Evolutionary conservation across 2,113 vertebrate species (phyloP), one percentile per base, ranked within the genome.

Genomic region (Dasypus novemcinctus): DNA sequence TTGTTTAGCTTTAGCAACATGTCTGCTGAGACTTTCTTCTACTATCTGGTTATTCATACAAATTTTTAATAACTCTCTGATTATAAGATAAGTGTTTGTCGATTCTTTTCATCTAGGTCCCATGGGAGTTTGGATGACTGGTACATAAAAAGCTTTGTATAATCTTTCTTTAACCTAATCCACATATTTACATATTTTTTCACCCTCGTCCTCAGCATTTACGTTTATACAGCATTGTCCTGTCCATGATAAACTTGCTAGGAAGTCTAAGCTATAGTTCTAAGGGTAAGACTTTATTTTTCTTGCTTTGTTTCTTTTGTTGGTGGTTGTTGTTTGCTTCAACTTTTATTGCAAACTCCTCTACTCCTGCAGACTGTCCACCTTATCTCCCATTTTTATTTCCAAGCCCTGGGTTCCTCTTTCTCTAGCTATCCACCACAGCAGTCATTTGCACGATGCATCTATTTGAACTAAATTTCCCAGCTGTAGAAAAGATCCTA

Each of bases 81-180:
- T 29, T 75, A 84, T 79, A 57, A 87, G 76, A 43, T 69, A 29
- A 75, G 31, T 75, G 68, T 87, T 76, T 78, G 17, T 41, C 78
- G 66, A 91, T 43, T 57, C 71, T 91, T 43, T 69, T 83, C 33
- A 86, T 52, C 68, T 86, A 29, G 3, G 27, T n/a, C 1, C 15
- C 29, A 72, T 6, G 83, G 68, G 52, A 64, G 72, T 5, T 29
- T 68, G 68, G 43, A 61, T 17, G 13, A 4, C 4, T 84, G 57
- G 74, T 54, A 74, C 21, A 82, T 75, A 61, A 75, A 79, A 64
- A 80, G 4, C 27, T 93, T 41, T n/a, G 54, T 14, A 76, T 80
- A 78, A 83, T 90, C 63, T 82, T 87, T 82, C 91, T 89, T 88
- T 46, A 69, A 38, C 25, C 20, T 69, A 71, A 96, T 36, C 18